Evolutionary conservation across 2,888 invertebrate species (phyloP).

Genomic region (Mallateleia sp.): DNA sequence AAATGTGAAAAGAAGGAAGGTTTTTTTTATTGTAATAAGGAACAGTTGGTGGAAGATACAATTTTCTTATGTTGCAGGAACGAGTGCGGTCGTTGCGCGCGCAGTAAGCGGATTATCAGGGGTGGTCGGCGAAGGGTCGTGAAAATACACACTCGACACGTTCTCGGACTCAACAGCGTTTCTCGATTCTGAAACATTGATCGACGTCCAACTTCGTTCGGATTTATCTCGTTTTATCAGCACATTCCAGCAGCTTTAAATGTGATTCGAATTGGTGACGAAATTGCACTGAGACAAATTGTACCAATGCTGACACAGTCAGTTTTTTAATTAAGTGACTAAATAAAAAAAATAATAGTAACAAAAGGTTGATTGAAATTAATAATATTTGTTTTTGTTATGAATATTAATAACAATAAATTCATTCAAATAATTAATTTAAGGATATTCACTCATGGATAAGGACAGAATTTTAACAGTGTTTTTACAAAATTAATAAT

Average conservation of each 20-base stretch:
- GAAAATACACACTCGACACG: conserved; percentile 44
- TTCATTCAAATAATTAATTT: too few relatives aligned
- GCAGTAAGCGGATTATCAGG: conserved; percentile 81
- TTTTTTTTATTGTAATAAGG: neutral
- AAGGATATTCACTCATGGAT: too few relatives aligned
- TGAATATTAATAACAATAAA: too few relatives aligned
- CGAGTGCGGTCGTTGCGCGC: conserved; percentile 87
- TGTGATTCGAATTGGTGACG: conserved; percentile 77
- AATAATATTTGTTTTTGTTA: too few relatives aligned
- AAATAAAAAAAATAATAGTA: too few relatives aligned
- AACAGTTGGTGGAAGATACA: conserved; percentile 79
- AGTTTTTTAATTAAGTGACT: too few relatives aligned
- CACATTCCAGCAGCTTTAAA: conserved; percentile 88
- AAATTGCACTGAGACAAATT: conserved; percentile 31
- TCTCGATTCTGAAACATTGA: conserved; percentile 81
- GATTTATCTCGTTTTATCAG: conserved; percentile 82
- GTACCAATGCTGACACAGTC: too few relatives aligned
- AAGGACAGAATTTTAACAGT: too few relatives aligned
- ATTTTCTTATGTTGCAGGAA: conserved; percentile 88
- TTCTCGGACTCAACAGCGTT: conserved; percentile 83
- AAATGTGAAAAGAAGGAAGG: neutral
- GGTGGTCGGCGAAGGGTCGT: conserved; percentile 52
- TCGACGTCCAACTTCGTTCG: conserved; percentile 80
- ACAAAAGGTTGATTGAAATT: too few relatives aligned
- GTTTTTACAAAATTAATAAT: too few relatives aligned